phyloP scores from a whole-genome alignment of 2,113 vertebrate genomes.

The Zapus hudsonius region DNA sequence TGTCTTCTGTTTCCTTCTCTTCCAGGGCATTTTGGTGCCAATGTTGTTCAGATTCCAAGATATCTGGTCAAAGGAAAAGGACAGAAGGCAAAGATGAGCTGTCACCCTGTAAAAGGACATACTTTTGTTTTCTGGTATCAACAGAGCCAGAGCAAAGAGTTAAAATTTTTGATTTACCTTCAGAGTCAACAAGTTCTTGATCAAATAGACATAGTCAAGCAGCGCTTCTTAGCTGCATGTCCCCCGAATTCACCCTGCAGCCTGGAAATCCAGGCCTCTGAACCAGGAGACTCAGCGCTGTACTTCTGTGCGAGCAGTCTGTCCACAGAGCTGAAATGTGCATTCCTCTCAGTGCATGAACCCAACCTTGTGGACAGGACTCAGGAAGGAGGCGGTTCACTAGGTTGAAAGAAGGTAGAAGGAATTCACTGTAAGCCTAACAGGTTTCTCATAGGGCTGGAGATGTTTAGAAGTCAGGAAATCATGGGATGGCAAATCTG shows the following conservation, averaged over 20 bases:
- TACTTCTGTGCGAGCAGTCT: conserved; percentile 7
- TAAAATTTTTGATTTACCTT: conserved; percentile 43
- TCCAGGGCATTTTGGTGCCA: background rate
- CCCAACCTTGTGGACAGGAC: background rate
- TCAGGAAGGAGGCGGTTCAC: background rate
- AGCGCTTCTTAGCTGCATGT: background rate
- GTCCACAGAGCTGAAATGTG: background rate
- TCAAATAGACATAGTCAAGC: background rate
- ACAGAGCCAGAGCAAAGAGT: background rate
- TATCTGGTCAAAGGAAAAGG: conserved; percentile 23
- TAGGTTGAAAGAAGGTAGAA: background rate
- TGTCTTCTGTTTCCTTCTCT: background rate
- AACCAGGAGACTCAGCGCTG: background rate
- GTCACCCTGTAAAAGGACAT: background rate
- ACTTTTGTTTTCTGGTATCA: conserved; percentile 36
- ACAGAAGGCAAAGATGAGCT: background rate
- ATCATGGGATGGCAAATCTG: too few species aligned
- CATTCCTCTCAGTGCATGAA: background rate
- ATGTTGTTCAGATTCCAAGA: conserved; percentile 24
- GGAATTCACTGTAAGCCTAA: background rate
- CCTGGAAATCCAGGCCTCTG: background rate
- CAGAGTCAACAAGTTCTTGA: fast-evolving
- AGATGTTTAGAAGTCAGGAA: too few species aligned
- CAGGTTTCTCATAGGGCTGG: background rate
- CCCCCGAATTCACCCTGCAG: background rate